Conservation (phyloP, 2,113 vertebrate genomes). For the Neotoma lepida region DNA sequence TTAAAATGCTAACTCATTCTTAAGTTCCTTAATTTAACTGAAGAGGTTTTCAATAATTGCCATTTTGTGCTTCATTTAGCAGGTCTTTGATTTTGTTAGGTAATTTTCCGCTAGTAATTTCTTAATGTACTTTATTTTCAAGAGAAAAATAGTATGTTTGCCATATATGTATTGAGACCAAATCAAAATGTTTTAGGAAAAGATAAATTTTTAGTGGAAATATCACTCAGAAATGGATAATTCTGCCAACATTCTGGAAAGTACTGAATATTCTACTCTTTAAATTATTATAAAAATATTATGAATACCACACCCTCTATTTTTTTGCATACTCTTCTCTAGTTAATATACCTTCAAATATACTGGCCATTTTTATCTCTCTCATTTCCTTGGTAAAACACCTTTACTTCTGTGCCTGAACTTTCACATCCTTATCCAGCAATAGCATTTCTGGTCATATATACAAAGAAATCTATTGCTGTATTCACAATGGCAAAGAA, state of each 20-base stretch:
- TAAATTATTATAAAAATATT: constrained; percentile 13
- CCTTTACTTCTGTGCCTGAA: neutral
- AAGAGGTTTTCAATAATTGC: neutral
- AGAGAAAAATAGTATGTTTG: constrained; percentile 19
- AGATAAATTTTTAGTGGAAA: neutral
- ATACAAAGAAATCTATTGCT: neutral
- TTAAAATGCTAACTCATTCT: constrained; percentile 8
- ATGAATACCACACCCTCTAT: neutral
- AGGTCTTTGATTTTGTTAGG: neutral
- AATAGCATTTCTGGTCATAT: neutral
- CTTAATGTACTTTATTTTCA: constrained; percentile 19
- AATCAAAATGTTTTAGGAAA: constrained; percentile 6
- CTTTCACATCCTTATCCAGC: neutral
- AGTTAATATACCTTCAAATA: neutral
- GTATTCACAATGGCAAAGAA: neutral
- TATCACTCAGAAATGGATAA: neutral
- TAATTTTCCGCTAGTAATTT: neutral
- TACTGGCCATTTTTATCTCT: neutral
- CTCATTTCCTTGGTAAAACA: neutral
- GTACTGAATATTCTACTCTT: neutral
- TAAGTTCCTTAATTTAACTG: constrained; percentile 42
- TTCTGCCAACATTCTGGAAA: neutral
- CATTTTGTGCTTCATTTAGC: constrained; percentile 30
- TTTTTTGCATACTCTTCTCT: neutral
- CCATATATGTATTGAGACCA: neutral